Evolutionary conservation across 2,797 vertebrate species (phyloP), one percentile per base, ranked within the genome.

Genomic region (Notolepis coatsorum): DNA sequence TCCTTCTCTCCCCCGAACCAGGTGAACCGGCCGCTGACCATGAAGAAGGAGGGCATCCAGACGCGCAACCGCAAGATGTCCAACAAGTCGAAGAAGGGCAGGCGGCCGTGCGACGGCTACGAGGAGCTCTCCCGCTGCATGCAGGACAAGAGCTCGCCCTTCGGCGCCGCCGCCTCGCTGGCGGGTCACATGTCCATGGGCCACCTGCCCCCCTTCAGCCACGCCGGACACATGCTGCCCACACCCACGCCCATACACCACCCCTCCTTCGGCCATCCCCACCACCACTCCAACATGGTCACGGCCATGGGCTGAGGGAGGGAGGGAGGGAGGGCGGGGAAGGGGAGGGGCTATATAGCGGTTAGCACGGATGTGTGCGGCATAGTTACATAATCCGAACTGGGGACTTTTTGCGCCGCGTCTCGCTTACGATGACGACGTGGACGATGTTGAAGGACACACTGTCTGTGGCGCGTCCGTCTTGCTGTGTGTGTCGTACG

Each of bases 11-110:
- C 38, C 6, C 64, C 71, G 67, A 1, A n/a, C 67, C 88, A 99
- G 97, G 96, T 99, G 81, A 99, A 99, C 82, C 92, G 97, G 68
- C 97, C 97, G 0, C 91, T 99, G 80, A 99, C 97, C 76, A 99
- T 99, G 97, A 99, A 98, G 89, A 99, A 99, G 84, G 97, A 99
- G 79, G 97, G 97, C 28, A 98, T 99, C 77, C 97, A 99, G 89
- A 99, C 97, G 13, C 94, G 97, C 75, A 99, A 99, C 87, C 91
- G 97, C 77, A 99, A 99, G 90, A 98, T 98, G 96, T 98, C 97
- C 80, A 97, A 93, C 93, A 99, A 99, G 78, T 96, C 97, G 77
- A 99, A 98, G 90, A 98, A 96, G 88, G 93, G 76, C 90, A 96
- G 94, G 88, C 94, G 96, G 66, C 86, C 91, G 50, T 79, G 88